phyloP scores from a whole-genome alignment of 2,113 vertebrate genomes.

The Amblyornis subalaris region DNA sequence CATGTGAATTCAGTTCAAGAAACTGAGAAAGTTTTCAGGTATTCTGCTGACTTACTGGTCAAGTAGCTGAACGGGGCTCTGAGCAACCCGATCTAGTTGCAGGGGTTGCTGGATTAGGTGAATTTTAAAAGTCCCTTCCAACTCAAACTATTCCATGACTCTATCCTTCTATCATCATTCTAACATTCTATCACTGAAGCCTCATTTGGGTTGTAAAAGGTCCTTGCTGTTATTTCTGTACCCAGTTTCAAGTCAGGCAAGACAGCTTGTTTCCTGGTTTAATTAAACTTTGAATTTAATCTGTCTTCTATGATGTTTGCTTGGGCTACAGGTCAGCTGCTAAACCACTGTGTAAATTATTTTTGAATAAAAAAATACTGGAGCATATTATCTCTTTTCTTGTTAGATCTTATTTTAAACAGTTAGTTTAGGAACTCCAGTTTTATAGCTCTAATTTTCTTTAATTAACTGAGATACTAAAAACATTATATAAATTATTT shows the following conservation, averaged over 20 bases:
- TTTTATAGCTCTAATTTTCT: constrained; percentile 31
- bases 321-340: neutral
- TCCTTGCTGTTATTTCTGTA: neutral
- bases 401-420: neutral
- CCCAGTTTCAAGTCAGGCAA: neutral
- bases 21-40: neutral
- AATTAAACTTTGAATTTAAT: neutral
- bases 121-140: neutral
- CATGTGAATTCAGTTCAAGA: neutral
- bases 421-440: neutral
- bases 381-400: neutral
- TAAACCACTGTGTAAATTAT: neutral
- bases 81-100: neutral
- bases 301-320: neutral
- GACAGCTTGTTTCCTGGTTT: neutral
- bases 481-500: constrained; percentile 4
- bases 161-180: neutral
- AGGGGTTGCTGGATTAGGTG: neutral
- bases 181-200: neutral
- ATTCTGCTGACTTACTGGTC: neutral
- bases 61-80: fast-evolving
- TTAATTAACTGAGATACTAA: constrained; percentile 42
- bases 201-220: neutral
- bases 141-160: neutral
- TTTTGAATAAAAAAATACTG: neutral